A percentile compares a stretch with the other conserved stretches of the same genome.
Evolutionary conservation across 2,888 invertebrate genomes (phyloP).

Genomic region (Cantharis nigra): DNA sequence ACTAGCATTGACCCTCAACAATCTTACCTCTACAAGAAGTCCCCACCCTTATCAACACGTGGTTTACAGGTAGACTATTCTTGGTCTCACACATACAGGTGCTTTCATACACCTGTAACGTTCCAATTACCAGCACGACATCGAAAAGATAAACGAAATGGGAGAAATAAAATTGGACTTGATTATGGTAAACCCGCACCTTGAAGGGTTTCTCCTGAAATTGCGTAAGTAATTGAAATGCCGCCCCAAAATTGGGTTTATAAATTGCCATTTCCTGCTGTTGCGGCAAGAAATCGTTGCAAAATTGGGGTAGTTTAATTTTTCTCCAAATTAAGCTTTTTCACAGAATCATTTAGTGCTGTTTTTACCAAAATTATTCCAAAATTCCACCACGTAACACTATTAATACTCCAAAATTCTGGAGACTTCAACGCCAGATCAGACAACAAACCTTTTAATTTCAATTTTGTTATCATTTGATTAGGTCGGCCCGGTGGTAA

Average conservation of each 20-base stretch:
- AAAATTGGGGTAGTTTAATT: background rate
- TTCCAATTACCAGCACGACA: background rate
- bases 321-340: background rate
- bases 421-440: conserved; percentile 9
- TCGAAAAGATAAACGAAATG: background rate
- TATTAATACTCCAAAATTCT: background rate
- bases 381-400: background rate
- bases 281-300: background rate
- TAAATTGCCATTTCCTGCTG: background rate
- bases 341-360: background rate
- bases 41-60: conserved; percentile 52
- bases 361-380: background rate
- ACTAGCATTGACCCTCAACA: conserved; percentile 58
- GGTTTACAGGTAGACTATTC: conserved; percentile 46
- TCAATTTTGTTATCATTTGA: background rate
- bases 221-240: background rate
- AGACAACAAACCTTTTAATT: conserved; percentile 1
- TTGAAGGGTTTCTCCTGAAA: background rate
- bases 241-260: background rate
- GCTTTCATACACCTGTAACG: conserved; percentile 10
- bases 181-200: background rate
- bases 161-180: background rate
- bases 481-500: background rate
- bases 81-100: conserved; percentile 34
- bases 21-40: conserved; percentile 48